Evolutionary conservation across 2,888 invertebrate genomes (phyloP), one percentile per base, ranked within the genome.

Genomic region (Yponomeuta evonymella): DNA sequence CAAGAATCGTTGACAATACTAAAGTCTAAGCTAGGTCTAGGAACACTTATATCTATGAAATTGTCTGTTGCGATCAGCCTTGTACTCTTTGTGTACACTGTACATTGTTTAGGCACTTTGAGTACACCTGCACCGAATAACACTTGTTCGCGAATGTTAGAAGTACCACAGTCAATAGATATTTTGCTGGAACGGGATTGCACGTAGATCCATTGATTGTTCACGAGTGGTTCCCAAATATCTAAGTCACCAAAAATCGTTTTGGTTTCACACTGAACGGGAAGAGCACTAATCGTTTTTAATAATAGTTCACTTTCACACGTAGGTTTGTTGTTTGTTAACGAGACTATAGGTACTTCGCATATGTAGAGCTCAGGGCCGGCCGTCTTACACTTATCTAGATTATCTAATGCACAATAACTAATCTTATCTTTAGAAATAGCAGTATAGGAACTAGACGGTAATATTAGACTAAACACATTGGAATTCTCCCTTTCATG

Each of bases 301-400:
- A 29, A 9, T 64, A 64, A 10, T 10, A 64, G 64, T 64, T 64
- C 64, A 29, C 64, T 64, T 64, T 64, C 64, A 64, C 64, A 64
- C n/a, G 64, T 64, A 2, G 64, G 64, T 6, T 64, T 23, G 2
- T 2, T 11, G 6, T 10, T 64, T 8, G 64, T 29, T 10, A 29
- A 23, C 23, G 11, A 29, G 5, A n/a, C 64, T 29, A 10, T 64
- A 29, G 64, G 64, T 29, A 64, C 11, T 64, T 64, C 29, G 64
- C 64, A 64, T 29, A 64, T 4, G 29, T 9, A 64, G 64, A 64
- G 11, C 64, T 64, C 64, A 64, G 64, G 11, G 64, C 11, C 11
- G 5, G 10, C 29, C n/a, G 64, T 29, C 29, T 10, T 64, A 64
- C 64, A 64, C 64, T 64, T 64, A 8, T 29, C 29, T 64, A 64